These are phyloP conservation scores for Typhlichthys eigenmanni DNA, from an alignment of 2,797 vertebrate genomes.

Conservation along the genomic window DNA sequence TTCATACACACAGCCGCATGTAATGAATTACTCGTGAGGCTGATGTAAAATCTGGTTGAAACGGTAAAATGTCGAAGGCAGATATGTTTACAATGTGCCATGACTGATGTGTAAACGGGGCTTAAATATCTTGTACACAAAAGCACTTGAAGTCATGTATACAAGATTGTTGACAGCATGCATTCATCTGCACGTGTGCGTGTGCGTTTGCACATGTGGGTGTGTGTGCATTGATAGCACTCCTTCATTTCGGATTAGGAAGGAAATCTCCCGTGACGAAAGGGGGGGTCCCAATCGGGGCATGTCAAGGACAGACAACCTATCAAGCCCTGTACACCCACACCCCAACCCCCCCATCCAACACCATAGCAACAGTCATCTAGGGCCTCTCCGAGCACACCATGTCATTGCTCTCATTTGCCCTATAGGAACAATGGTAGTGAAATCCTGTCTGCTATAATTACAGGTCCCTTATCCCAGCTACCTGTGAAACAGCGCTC, in stretches of 20 bases:
- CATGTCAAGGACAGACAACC: constrained; percentile 67
- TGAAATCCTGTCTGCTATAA: constrained; percentile 51
- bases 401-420: constrained; percentile 63
- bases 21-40: no score
- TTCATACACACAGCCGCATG: no score
- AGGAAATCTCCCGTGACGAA: constrained; percentile 71
- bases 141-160: not conserved
- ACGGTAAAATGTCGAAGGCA: no score
- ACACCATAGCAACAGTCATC: constrained; percentile 68
- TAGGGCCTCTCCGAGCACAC: constrained; percentile 47
- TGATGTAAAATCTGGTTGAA: no score
- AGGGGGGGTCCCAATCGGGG: constrained; percentile 54
- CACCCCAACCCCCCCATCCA: constrained; percentile 32
- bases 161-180: constrained; percentile 7
- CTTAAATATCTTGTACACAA: no score
- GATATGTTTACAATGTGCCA: no score
- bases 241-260: constrained; percentile 71
- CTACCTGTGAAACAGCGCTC: constrained; percentile 56
- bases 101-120: no score
- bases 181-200: not conserved
- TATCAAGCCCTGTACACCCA: constrained; percentile 57
- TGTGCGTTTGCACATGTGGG: constrained; percentile 6
- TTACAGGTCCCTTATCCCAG: constrained; percentile 62
- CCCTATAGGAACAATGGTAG: constrained; percentile 58
- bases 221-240: constrained; percentile 25